phyloP scores from a whole-genome alignment of 2,797 vertebrate species.

The Kryptolebias ocellatus region DNA sequence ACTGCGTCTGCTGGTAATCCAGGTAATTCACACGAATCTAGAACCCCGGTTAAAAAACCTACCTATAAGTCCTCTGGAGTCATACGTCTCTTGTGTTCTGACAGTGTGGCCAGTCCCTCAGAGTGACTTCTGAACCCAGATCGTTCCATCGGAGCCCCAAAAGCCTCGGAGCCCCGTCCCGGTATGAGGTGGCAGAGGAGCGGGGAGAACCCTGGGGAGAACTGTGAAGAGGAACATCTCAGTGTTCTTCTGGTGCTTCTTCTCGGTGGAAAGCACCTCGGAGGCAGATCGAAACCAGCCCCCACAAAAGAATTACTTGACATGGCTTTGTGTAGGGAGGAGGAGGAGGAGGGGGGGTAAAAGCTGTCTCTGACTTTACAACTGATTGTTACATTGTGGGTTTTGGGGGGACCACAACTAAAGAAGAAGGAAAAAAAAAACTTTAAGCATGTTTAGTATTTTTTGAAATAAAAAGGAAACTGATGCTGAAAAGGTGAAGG shows the following conservation, averaged over 20 bases:
- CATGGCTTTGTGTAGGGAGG: conserved; percentile 12
- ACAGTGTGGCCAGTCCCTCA: conserved; percentile 69
- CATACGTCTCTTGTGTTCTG: conserved; percentile 66
- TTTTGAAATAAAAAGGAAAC: conserved; percentile 1
- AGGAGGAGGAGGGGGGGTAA: conserved; percentile 8
- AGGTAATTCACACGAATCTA: conserved; percentile 34
- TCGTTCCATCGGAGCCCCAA: conserved; percentile 57
- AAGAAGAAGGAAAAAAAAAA: background rate
- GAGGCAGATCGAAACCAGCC: conserved; percentile 69
- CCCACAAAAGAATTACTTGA: conserved; percentile 42
- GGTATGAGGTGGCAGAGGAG: conserved; percentile 70
- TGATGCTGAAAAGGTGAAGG: conserved; percentile 9
- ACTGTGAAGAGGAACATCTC: conserved; percentile 59
- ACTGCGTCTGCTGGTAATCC: conserved; percentile 13
- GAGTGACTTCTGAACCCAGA: conserved; percentile 64
- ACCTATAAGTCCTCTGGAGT: conserved; percentile 44
- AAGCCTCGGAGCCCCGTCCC: conserved; percentile 50
- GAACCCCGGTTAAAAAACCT: conserved; percentile 12
- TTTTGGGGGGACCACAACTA: background rate
- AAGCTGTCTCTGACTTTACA: conserved; percentile 15
- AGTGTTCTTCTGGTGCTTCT: conserved; percentile 55
- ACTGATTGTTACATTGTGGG: conserved; percentile 3
- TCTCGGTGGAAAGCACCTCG: conserved; percentile 69
- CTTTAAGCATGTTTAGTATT: conserved; percentile 1
- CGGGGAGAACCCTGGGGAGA: conserved; percentile 69